Percentiles rank a stretch among this genome's conserved stretches.
phyloP scores from a whole-genome alignment of 1,140 invertebrate species.

The Eulimnadia texana region DNA sequence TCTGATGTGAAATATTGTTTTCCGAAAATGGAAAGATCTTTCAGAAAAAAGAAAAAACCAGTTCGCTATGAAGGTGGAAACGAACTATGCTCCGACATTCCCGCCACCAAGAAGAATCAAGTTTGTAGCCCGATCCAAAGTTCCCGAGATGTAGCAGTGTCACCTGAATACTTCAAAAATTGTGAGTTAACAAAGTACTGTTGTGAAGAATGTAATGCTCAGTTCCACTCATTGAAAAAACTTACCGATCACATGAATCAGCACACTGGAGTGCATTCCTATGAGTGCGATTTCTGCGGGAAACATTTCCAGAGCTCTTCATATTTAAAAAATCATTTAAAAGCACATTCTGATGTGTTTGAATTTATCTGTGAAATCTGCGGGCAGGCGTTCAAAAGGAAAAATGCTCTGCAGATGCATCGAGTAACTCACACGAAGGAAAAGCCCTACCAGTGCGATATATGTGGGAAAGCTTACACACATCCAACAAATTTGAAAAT shows the following conservation, averaged over 20 bases:
- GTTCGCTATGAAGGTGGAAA: too few relatives aligned
- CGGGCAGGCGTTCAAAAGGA: constrained; percentile 1
- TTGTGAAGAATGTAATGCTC: neutral
- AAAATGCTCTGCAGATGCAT: constrained; percentile 9
- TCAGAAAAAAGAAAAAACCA: too few relatives aligned
- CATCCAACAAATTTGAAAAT: constrained; percentile 10
- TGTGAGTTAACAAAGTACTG: too few relatives aligned
- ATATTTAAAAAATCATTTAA: constrained; percentile 5
- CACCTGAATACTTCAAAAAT: too few relatives aligned
- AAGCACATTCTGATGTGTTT: neutral
- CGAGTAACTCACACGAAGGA: constrained; percentile 3
- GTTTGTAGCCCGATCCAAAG: too few relatives aligned
- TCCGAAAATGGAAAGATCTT: too few relatives aligned
- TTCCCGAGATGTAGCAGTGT: too few relatives aligned
- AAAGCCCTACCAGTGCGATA: constrained; percentile 4
- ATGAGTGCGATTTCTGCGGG: constrained; percentile 13
- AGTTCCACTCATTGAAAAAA: neutral
- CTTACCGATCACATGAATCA: constrained; percentile 4
- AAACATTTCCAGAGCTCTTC: constrained; percentile 5
- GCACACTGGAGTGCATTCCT: constrained; percentile 16
- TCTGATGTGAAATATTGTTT: too few relatives aligned
- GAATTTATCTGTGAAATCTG: constrained; percentile 6
- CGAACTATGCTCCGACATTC: too few relatives aligned
- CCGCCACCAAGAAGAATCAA: too few relatives aligned
- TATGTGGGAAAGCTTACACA: constrained; percentile 6